Conservation (phyloP, 2,888 invertebrate species). For the Cataglyphis altisquamis region DNA sequence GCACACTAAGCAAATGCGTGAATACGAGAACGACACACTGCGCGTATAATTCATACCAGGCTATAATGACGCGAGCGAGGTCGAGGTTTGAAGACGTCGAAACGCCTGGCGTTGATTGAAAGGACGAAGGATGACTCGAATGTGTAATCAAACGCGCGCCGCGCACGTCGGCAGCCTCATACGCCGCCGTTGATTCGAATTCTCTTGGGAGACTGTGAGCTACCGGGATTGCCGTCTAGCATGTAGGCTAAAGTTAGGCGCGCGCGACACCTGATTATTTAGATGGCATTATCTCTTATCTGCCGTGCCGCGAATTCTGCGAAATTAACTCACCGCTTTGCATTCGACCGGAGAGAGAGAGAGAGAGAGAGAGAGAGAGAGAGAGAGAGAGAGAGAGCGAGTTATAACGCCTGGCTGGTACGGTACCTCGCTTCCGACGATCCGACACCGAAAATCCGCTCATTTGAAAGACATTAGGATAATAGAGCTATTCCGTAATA, state of each 20-base stretch:
- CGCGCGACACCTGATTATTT: slow-evolving; percentile 61
- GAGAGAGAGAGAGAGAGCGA: background rate
- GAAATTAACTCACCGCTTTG: slow-evolving; percentile 49
- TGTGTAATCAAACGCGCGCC: slow-evolving; percentile 70
- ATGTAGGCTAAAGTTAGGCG: slow-evolving; percentile 57
- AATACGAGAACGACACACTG: background rate
- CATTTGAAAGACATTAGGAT: slow-evolving; percentile 47
- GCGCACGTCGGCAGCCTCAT: slow-evolving; percentile 35
- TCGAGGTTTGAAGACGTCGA: slow-evolving; percentile 51
- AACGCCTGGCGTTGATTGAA: slow-evolving; percentile 56
- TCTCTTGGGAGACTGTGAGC: slow-evolving; percentile 53
- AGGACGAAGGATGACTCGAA: slow-evolving; percentile 70
- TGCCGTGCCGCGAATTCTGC: slow-evolving; percentile 36
- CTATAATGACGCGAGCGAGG: slow-evolving; percentile 44
- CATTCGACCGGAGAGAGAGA: slow-evolving; percentile 6
- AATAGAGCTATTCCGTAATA: slow-evolving; percentile 44
- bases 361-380: background rate
- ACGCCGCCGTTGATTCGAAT: slow-evolving; percentile 56
- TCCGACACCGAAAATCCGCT: slow-evolving; percentile 37
- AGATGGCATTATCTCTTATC: slow-evolving; percentile 59
- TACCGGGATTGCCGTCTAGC: slow-evolving; percentile 52
- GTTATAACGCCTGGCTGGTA: slow-evolving; percentile 32
- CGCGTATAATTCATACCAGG: slow-evolving; percentile 41
- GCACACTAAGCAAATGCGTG: background rate
- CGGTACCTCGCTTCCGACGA: slow-evolving; percentile 28